Evolutionary conservation across 2,888 invertebrate genomes (phyloP).

Genomic region (Laothoe populi): DNA sequence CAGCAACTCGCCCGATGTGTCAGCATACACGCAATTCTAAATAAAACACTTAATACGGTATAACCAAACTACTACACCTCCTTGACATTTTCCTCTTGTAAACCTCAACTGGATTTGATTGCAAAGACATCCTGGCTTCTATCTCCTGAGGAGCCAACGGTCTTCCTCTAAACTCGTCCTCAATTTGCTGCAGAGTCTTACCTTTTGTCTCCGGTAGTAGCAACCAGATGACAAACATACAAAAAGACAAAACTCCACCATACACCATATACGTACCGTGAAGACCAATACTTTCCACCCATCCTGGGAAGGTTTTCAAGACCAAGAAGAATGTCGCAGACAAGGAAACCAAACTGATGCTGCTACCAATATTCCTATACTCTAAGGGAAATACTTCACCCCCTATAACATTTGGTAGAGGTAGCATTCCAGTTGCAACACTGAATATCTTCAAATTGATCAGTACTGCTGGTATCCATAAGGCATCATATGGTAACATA

Average conservation of each 20-base stretch:
- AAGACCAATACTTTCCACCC: slow-evolving; percentile 76
- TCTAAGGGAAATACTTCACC: slow-evolving; percentile 87
- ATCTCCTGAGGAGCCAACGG: slow-evolving; percentile 40
- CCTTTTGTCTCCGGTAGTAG: slow-evolving; percentile 87
- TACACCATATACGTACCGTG: slow-evolving; percentile 84
- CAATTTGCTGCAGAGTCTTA: slow-evolving; percentile 86
- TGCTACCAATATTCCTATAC: slow-evolving; percentile 85
- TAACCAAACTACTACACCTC: slow-evolving; percentile 43
- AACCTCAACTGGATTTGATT: slow-evolving; percentile 44
- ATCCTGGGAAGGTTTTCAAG: slow-evolving; percentile 84
- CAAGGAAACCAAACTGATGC: slow-evolving; percentile 82
- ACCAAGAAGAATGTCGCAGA: slow-evolving; percentile 84
- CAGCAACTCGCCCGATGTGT: too few species aligned
- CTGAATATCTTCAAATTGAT: slow-evolving; percentile 82
- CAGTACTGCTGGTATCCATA: slow-evolving; percentile 74
- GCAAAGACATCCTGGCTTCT: slow-evolving; percentile 49
- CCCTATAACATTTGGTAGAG: slow-evolving; percentile 88
- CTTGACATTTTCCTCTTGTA: slow-evolving; percentile 54
- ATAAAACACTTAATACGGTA: slow-evolving; percentile 1
- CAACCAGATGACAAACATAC: slow-evolving; percentile 80
- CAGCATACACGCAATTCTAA: not conserved
- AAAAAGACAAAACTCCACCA: slow-evolving; percentile 74
- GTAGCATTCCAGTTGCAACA: slow-evolving; percentile 84
- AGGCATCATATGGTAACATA: slow-evolving; percentile 48
- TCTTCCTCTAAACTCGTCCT: slow-evolving; percentile 76